A percentile compares a stretch with the other conserved stretches of the same genome.
phyloP scores from a whole-genome alignment of 2,113 vertebrate species.

The Perccottus glenii region DNA sequence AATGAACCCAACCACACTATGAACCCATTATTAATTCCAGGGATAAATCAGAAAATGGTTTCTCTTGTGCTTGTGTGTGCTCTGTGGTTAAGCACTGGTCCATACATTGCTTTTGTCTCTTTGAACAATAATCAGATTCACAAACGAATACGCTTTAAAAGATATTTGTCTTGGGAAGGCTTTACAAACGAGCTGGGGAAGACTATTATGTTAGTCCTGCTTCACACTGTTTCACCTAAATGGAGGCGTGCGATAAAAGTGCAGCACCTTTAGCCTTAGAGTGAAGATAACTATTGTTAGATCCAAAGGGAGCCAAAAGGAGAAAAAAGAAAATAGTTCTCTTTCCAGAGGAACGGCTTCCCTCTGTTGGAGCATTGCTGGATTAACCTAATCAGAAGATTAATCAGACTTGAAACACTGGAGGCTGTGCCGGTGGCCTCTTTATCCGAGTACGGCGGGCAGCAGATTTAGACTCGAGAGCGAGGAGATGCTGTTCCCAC shows the following conservation, averaged over 20 bases:
- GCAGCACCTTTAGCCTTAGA: slow-evolving; percentile 37
- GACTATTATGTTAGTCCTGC: slow-evolving; percentile 3
- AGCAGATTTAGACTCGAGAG: slow-evolving; percentile 57
- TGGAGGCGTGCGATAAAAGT: slow-evolving; percentile 17
- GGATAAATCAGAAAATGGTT: slow-evolving; percentile 67
- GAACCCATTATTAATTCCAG: slow-evolving; percentile 59
- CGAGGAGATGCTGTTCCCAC: slow-evolving; percentile 64
- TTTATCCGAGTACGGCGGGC: slow-evolving; percentile 51
- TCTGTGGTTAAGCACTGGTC: slow-evolving; percentile 29
- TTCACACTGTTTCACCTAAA: slow-evolving; percentile 22
- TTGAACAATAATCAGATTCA: slow-evolving; percentile 51
- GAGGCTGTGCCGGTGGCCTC: slow-evolving; percentile 65
- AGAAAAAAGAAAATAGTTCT: slow-evolving; percentile 24
- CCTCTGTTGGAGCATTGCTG: slow-evolving; percentile 57
- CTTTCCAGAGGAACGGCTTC: slow-evolving; percentile 42
- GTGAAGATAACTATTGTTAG: slow-evolving; percentile 35
- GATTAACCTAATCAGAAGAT: slow-evolving; percentile 80
- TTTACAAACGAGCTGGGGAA: slow-evolving; percentile 5
- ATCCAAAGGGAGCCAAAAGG: slow-evolving; percentile 9
- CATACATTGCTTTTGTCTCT: slow-evolving; percentile 60
- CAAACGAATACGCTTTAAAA: slow-evolving; percentile 40
- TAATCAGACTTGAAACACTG: slow-evolving; percentile 75
- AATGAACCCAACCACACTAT: slow-evolving; percentile 60
- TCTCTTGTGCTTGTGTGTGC: slow-evolving; percentile 59
- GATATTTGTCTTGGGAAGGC: slow-evolving; percentile 32